A percentile compares a stretch with the other conserved stretches of the same genome.
Conservation (phyloP, 1,140 invertebrate genomes). For the Ips nitidus region DNA sequence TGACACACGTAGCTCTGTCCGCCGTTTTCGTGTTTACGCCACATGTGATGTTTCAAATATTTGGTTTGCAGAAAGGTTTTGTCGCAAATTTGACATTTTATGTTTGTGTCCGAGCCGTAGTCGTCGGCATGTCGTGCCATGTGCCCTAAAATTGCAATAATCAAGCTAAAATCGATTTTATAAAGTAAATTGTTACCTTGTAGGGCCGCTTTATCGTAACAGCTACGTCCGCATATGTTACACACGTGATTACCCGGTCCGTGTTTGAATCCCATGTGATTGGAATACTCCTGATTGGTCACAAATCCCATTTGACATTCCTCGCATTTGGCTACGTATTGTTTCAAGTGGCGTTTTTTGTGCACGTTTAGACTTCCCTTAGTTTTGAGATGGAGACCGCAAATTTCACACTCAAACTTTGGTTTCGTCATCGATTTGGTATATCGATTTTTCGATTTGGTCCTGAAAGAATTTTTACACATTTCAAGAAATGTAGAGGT, state of each 20-base stretch:
- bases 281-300: conserved; percentile 44
- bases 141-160: conserved; percentile 31
- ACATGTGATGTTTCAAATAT: conserved; percentile 41
- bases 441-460: no score
- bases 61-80: conserved; percentile 49
- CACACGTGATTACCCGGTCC: conserved; percentile 43
- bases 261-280: conserved; percentile 45
- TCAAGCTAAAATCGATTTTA: neutral
- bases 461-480: no score
- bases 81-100: conserved; percentile 54
- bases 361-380: conserved; percentile 68
- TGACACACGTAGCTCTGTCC: conserved; percentile 43
- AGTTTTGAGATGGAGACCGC: conserved; percentile 65
- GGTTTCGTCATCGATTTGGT: conserved; percentile 17
- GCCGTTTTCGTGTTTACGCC: conserved; percentile 42
- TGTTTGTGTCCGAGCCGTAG: conserved; percentile 49
- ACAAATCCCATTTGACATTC: conserved; percentile 45
- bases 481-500: no score
- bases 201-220: conserved; percentile 43
- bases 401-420: conserved; percentile 46
- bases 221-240: conserved; percentile 42
- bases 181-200: conserved; percentile 22
- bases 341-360: conserved; percentile 60
- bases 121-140: conserved; percentile 39
- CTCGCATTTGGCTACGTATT: conserved; percentile 49